These are phyloP conservation scores for Neodiprion virginianus DNA, from an alignment of 1,140 invertebrate genomes.

Conservation along the genomic window DNA sequence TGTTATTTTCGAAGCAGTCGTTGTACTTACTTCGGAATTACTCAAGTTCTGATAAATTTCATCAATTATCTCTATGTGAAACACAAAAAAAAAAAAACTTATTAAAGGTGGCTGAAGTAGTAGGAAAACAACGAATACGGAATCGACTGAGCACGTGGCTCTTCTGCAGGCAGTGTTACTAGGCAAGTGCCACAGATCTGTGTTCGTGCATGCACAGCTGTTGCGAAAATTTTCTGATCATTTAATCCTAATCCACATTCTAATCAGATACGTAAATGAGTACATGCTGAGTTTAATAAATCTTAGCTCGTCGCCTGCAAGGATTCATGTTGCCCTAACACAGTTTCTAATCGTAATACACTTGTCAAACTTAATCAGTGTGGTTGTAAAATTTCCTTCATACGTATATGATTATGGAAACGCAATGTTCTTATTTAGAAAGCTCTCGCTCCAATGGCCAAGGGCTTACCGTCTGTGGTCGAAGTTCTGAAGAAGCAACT, in stretches of 20 bases:
- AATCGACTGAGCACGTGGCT: constrained; percentile 51
- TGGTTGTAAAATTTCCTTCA: neutral
- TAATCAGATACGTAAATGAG: neutral
- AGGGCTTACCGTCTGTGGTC: constrained; percentile 51
- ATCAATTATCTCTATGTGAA: neutral
- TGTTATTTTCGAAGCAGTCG: no score
- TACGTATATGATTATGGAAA: neutral
- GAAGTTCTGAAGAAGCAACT: constrained; percentile 57
- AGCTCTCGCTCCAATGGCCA: constrained; percentile 41
- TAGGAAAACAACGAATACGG: constrained; percentile 48
- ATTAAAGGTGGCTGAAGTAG: constrained; percentile 48
- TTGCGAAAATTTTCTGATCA: neutral
- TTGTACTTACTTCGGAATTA: no score
- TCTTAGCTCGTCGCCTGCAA: constrained; percentile 11
- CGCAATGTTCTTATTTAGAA: constrained; percentile 42
- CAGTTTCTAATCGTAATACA: neutral
- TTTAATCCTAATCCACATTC: constrained; percentile 12
- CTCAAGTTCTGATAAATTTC: no score
- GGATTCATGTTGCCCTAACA: constrained; percentile 15
- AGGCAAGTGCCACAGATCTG: constrained; percentile 46
- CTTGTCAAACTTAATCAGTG: neutral
- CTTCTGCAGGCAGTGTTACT: constrained; percentile 53
- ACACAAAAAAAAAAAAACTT: constrained; percentile 22
- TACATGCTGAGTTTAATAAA: constrained; percentile 1
- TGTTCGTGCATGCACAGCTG: constrained; percentile 43